A percentile compares a stretch with the other conserved stretches of the same genome.
Conservation (phyloP, 2,888 invertebrate genomes). For the Crematogaster levior region DNA sequence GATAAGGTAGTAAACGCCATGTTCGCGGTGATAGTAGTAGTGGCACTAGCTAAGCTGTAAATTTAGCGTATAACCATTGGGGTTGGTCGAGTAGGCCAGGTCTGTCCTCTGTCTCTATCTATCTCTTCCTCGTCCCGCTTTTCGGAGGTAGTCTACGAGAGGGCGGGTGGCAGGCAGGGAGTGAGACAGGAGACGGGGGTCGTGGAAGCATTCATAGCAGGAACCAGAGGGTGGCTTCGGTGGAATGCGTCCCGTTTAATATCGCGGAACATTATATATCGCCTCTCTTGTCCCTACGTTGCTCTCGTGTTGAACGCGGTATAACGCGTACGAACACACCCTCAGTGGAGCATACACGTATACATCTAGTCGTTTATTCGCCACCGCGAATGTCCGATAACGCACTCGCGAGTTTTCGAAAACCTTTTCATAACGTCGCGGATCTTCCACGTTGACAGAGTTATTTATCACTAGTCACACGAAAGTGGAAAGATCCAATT, state of each 20-base stretch:
- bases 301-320: slow-evolving; percentile 75
- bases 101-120: slow-evolving; percentile 51
- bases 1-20: slow-evolving; percentile 67
- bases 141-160: slow-evolving; percentile 62
- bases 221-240: slow-evolving; percentile 83
- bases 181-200: slow-evolving; percentile 76
- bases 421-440: slow-evolving; percentile 44
- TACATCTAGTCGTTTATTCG: slow-evolving; percentile 55
- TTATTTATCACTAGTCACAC: slow-evolving; percentile 37
- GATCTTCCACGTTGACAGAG: slow-evolving; percentile 22
- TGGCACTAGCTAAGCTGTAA: slow-evolving; percentile 81
- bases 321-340: slow-evolving; percentile 66
- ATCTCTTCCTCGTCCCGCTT: slow-evolving; percentile 36
- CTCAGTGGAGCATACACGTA: slow-evolving; percentile 32
- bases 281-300: slow-evolving; percentile 83
- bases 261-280: slow-evolving; percentile 86
- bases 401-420: slow-evolving; percentile 41
- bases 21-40: slow-evolving; percentile 62
- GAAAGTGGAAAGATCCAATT: slow-evolving; percentile 14
- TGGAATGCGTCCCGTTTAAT: slow-evolving; percentile 86
- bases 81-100: slow-evolving; percentile 76
- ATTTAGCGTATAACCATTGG: slow-evolving; percentile 84
- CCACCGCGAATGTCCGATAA: slow-evolving; percentile 45
- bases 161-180: slow-evolving; percentile 54
- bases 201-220: slow-evolving; percentile 84